Evolutionary conservation across 2,888 invertebrate genomes (phyloP), one percentile per base, ranked within the genome.

Genomic region (Synanthedon vespiformis): DNA sequence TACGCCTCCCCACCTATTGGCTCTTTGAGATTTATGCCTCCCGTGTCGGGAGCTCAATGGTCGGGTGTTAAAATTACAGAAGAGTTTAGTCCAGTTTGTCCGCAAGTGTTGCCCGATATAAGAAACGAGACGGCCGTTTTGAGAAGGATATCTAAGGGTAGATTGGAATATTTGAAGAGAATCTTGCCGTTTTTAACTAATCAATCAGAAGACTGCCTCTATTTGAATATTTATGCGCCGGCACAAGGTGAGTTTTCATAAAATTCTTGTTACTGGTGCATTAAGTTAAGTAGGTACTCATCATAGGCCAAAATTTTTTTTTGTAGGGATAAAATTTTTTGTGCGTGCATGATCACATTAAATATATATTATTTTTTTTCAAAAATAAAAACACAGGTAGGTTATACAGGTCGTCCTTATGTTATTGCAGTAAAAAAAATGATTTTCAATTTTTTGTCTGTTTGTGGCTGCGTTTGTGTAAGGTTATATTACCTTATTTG

Each of bases 141-240:
- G 62, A 92, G 91, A 70, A 90, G 92, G 70, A 96, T 97, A 93
- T 97, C 98, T 8, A 92, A 91, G 66, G 97, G 96, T 22, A 89
- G 97, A 58, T 87, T 95, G 69, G 95, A 96, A 73, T 95, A 97
- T 75, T 89, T 98, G 67, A 94, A 93, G 78, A 90, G 96, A 67
- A 89, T 98, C 78, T 83, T 95, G 65, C 96, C 96, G 48, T 93
- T 94, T 77, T 89, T 98, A 63, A 92, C 91, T 63, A 94, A 97
- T 77, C 97, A 98, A 87, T 95, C 94, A 62, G 99, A 99, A 89
- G 98, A 99, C 88, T 99, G 99, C 74, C 91, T 99, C 58, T 97
- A 96, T 80, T 90, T 99, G 74, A 99, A 99, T 84, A 94, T 99
- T 72, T 99, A 97, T 88, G 95, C 96, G 27, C 98, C 98, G 52